Conservation (phyloP, 2,797 vertebrate genomes). For the Phoxinus dragarum region DNA sequence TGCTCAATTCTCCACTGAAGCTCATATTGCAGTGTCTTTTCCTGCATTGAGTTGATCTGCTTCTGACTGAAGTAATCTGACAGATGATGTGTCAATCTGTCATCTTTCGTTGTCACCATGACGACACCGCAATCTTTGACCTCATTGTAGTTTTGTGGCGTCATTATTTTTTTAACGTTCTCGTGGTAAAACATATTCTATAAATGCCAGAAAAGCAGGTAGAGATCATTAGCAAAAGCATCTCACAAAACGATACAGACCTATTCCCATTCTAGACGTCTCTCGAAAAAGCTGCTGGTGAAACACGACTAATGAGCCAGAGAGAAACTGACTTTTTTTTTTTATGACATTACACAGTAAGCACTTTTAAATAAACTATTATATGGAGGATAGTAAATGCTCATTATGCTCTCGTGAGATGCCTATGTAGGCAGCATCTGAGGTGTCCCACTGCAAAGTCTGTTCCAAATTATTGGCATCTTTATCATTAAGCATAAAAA, state of each 20-base stretch:
- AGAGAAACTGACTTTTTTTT: not conserved
- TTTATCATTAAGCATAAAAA: not conserved
- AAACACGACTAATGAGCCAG: not conserved
- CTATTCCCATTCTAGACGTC: conserved; percentile 46
- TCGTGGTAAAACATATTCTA: conserved; percentile 46
- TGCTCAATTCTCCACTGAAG: conserved; percentile 71
- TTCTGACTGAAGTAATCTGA: conserved; percentile 5
- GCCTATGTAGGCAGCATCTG: not conserved
- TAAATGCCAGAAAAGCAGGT: conserved; percentile 61
- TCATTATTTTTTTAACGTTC: conserved; percentile 33
- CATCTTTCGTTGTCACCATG: not conserved
- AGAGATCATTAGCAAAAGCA: conserved; percentile 52
- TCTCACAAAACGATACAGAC: conserved; percentile 60
- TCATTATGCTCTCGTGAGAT: not conserved
- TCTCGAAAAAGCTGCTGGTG: conserved; percentile 1
- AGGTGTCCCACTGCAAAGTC: not conserved
- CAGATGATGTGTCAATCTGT: conserved; percentile 6
- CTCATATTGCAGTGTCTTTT: not conserved
- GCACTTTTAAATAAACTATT: not conserved
- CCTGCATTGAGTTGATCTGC: no score
- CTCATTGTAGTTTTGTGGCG: not conserved
- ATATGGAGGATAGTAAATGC: not conserved
- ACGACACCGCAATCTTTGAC: conserved; percentile 23
- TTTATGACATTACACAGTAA: not conserved
- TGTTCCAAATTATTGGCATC: not conserved